phyloP scores from a whole-genome alignment of 2,113 vertebrate species.

The Urocolius indicus region DNA sequence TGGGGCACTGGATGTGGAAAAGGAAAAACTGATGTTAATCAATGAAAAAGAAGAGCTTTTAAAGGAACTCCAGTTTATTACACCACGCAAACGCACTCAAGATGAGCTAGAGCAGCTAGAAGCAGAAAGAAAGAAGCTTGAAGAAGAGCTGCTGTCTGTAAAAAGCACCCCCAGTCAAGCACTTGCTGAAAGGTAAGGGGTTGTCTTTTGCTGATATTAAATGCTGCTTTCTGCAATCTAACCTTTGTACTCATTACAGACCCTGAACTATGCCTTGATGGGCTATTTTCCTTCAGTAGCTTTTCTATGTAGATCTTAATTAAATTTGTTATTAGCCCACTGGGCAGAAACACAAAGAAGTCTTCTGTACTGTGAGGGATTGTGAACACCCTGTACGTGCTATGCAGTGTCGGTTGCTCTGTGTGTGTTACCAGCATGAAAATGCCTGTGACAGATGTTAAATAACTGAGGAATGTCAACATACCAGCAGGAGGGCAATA shows the following conservation, averaged over 20 bases:
- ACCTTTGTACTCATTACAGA: slow-evolving; percentile 1
- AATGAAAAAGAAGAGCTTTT: slow-evolving; percentile 87
- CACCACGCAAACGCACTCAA: slow-evolving; percentile 75
- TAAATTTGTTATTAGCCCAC: slow-evolving; percentile 57
- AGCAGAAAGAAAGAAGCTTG: slow-evolving; percentile 80
- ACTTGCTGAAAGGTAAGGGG: slow-evolving; percentile 81
- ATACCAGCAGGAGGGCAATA: slow-evolving; percentile 24
- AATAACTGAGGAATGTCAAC: slow-evolving; percentile 61
- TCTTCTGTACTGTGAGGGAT: not conserved
- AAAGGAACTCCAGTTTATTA: slow-evolving; percentile 86
- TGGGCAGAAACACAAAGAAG: slow-evolving; percentile 21
- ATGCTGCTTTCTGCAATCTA: not conserved
- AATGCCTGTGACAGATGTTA: slow-evolving; percentile 51
- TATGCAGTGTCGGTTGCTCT: not conserved
- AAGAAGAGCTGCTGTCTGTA: slow-evolving; percentile 81
- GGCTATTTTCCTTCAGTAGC: not conserved
- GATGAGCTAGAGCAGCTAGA: slow-evolving; percentile 81
- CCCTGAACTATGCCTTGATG: not conserved
- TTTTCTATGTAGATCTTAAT: not conserved
- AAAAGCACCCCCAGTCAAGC: slow-evolving; percentile 78
- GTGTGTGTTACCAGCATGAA: slow-evolving; percentile 8
- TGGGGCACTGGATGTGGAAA: slow-evolving; percentile 82
- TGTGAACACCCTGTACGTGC: not conserved
- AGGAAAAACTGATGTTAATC: slow-evolving; percentile 84
- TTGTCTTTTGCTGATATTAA: not conserved